Base-by-base conservation (phyloP, 2,888 invertebrate species). In the Allophyes oxyacanthae region DNA sequence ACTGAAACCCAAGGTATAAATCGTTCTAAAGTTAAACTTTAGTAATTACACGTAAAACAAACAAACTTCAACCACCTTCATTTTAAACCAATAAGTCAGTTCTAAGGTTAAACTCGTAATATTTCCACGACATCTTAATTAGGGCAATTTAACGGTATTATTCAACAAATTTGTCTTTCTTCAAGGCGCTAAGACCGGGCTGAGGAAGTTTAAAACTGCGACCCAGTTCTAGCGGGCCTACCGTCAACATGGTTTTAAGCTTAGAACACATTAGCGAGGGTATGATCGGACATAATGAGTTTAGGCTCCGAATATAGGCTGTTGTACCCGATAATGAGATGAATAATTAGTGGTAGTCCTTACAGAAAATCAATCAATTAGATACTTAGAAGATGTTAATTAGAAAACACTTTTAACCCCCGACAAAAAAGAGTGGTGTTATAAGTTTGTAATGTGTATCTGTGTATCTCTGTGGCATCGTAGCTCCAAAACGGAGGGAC, bases 151-250 rank as follows among this genome's bases (percentile, higher is more conserved):
- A 42, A 30, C 25, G 37, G 48, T 55, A 44, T 70, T 64, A 60
- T 60, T 67, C 54, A 59, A 46, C 28, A 28, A 71, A 64, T 72
- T 67, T 57, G 64, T 67, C 59, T 54, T 68, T 38, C 11, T 8
- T 46, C 38, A 20, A 11, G 41, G 37, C 51, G 54, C 25, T 43
- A 61, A 60, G 65, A 51, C 46, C 10, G 30, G 46, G 30, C 41
- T 46, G 40, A 6, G 0, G 20, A 72, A 71, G 60, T 71, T 71
- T 60, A 42, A 57, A 68, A 48, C 53, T 40, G 44, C 34, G 60
- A 57, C 72, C 53, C 36, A 68, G 55, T 72, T 72, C 42, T 28
- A 37, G 15, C n/a, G 6, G 30, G 44, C 44, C 43, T 50, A 40
- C 32, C 37, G 43, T 65, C 56, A 61, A 60, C 51, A 49, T 6